Evolutionary conservation across 2,797 vertebrate species (phyloP).

Genomic region (Lepilemur septentrionalis): DNA sequence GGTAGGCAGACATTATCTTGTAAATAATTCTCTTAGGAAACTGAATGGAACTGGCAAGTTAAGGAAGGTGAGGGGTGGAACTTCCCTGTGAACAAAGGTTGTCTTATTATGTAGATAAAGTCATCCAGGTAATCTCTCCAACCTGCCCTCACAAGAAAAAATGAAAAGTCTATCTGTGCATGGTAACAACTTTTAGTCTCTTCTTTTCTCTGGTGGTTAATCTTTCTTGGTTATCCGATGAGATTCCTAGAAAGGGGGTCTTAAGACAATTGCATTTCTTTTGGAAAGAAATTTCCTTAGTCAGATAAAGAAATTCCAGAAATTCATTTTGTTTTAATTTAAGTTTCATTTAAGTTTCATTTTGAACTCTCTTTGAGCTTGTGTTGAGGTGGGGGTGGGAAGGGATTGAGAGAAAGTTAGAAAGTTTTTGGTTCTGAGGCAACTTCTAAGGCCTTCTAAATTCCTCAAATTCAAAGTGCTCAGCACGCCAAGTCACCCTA

Average conservation of each 20-base stretch:
- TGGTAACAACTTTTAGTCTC: neutral
- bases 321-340: no score
- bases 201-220: neutral
- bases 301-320: neutral
- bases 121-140: neutral
- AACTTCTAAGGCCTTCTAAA: neutral
- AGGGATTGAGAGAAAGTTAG: neutral
- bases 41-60: neutral
- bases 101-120: neutral
- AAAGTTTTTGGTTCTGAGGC: neutral
- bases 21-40: neutral
- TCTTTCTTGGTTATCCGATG: neutral
- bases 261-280: neutral
- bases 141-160: neutral
- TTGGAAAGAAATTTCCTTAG: neutral
- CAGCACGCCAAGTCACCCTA: neutral
- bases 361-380: neutral
- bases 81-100: neutral
- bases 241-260: neutral
- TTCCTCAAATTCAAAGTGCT: neutral
- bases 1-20: neutral
- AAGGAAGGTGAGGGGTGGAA: neutral
- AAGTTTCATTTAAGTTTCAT: no score
- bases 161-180: neutral
- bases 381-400: no score